phyloP scores from a whole-genome alignment of 1,140 invertebrate genomes.

The Holcopasites calliopsidis region DNA sequence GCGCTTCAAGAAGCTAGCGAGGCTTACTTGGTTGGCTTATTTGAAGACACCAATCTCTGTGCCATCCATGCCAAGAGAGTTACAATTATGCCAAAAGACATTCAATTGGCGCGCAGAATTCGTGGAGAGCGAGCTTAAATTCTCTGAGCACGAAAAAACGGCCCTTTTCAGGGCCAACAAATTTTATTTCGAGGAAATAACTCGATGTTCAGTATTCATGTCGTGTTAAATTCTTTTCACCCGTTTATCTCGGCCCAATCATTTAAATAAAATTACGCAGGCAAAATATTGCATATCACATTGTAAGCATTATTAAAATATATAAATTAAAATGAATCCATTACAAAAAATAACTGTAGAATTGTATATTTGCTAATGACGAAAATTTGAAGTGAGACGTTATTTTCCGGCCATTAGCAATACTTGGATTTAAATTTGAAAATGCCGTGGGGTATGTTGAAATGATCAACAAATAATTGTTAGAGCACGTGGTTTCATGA shows the following conservation, averaged over 20 bases:
- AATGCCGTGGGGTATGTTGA: too few relatives aligned
- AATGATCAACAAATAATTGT: too few relatives aligned
- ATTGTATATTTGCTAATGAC: too few relatives aligned
- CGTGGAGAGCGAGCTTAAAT: slow-evolving; percentile 56
- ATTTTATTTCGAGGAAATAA: not conserved
- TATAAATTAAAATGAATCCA: too few relatives aligned
- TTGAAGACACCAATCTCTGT: slow-evolving; percentile 60
- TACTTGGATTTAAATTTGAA: too few relatives aligned
- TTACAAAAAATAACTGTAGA: too few relatives aligned
- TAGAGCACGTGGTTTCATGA: too few relatives aligned
- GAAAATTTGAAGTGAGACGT: too few relatives aligned
- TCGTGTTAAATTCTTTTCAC: not conserved
- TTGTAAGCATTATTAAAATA: too few relatives aligned
- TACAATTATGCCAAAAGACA: slow-evolving; percentile 62
- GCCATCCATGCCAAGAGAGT: slow-evolving; percentile 58
- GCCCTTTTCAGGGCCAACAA: slow-evolving; percentile 63
- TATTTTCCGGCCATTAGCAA: too few relatives aligned
- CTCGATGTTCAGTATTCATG: not conserved
- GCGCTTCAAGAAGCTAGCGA: slow-evolving; percentile 61
- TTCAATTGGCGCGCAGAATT: slow-evolving; percentile 57
- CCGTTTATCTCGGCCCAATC: not conserved
- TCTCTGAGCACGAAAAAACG: slow-evolving; percentile 8
- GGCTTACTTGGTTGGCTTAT: slow-evolving; percentile 55
- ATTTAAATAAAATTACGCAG: too few relatives aligned
- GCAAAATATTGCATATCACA: too few relatives aligned